Percentiles rank a stretch among this genome's conserved stretches.
Evolutionary conservation across 2,888 invertebrate genomes (phyloP).

Genomic region (Baccha elongata): DNA sequence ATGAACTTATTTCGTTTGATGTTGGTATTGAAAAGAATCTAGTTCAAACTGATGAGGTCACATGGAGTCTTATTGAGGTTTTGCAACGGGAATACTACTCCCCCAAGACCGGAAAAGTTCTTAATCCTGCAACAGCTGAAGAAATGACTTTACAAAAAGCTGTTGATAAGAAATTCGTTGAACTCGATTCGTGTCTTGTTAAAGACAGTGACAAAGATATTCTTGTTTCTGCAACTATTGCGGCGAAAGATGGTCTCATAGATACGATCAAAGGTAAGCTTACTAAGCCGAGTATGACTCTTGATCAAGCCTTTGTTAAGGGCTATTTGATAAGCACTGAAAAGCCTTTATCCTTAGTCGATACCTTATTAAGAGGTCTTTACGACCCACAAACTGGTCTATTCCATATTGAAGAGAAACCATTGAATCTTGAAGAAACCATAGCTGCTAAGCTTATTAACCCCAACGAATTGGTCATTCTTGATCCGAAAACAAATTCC

Average conservation of each 20-base stretch:
- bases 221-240: slow-evolving; percentile 87
- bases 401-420: slow-evolving; percentile 87
- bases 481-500: slow-evolving; percentile 90
- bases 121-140: slow-evolving; percentile 90
- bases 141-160: slow-evolving; percentile 90
- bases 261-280: slow-evolving; percentile 88
- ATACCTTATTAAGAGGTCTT: slow-evolving; percentile 90
- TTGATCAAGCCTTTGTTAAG: slow-evolving; percentile 91
- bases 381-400: slow-evolving; percentile 90
- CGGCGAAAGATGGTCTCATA: slow-evolving; percentile 87
- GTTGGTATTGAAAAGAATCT: slow-evolving; percentile 88
- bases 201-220: slow-evolving; percentile 88
- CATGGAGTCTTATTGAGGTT: slow-evolving; percentile 88
- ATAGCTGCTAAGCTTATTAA: slow-evolving; percentile 90
- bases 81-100: slow-evolving; percentile 90
- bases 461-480: slow-evolving; percentile 89
- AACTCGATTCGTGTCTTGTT: slow-evolving; percentile 88
- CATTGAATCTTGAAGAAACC: slow-evolving; percentile 89
- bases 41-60: slow-evolving; percentile 88
- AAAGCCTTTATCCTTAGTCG: slow-evolving; percentile 91
- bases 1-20: slow-evolving; percentile 87
- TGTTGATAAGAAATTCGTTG: slow-evolving; percentile 87
- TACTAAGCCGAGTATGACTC: slow-evolving; percentile 87
- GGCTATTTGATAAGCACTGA: slow-evolving; percentile 91
- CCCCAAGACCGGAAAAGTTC: slow-evolving; percentile 88